Conservation (phyloP, 2,888 invertebrate genomes). For the Dilophus febrilis region DNA sequence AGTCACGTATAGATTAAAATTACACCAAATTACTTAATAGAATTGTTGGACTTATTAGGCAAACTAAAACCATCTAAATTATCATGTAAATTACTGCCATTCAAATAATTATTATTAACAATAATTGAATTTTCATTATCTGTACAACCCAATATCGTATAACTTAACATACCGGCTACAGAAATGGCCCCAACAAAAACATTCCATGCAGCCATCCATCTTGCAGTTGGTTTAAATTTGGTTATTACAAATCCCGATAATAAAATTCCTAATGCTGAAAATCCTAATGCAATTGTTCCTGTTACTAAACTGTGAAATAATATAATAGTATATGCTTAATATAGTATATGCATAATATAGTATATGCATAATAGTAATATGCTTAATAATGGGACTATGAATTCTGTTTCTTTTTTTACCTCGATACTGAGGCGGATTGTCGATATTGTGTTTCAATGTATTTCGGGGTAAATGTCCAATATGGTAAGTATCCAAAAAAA, state of each 20-base stretch:
- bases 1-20: no score
- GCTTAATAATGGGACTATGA: background rate
- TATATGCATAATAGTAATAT: no score
- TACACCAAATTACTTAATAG: no score
- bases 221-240: constrained; percentile 44
- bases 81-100: background rate
- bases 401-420: constrained; percentile 14
- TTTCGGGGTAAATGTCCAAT: constrained; percentile 67
- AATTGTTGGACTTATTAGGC: no score
- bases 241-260: constrained; percentile 48
- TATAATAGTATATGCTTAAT: no score
- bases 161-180: constrained; percentile 42
- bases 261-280: constrained; percentile 51
- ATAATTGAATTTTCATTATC: constrained; percentile 36
- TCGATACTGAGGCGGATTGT: constrained; percentile 54
- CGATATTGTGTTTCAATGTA: constrained; percentile 69
- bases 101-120: constrained; percentile 20
- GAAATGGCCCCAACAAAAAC: constrained; percentile 44
- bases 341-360: background rate
- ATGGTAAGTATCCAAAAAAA: constrained; percentile 52
- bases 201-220: constrained; percentile 52
- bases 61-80: no score
- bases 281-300: constrained; percentile 50
- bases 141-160: constrained; percentile 48
- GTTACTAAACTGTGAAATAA: constrained; percentile 41